These are phyloP conservation scores for Calliphora vomitoria DNA, from an alignment of 2,888 invertebrate species.

Conservation along the genomic window DNA sequence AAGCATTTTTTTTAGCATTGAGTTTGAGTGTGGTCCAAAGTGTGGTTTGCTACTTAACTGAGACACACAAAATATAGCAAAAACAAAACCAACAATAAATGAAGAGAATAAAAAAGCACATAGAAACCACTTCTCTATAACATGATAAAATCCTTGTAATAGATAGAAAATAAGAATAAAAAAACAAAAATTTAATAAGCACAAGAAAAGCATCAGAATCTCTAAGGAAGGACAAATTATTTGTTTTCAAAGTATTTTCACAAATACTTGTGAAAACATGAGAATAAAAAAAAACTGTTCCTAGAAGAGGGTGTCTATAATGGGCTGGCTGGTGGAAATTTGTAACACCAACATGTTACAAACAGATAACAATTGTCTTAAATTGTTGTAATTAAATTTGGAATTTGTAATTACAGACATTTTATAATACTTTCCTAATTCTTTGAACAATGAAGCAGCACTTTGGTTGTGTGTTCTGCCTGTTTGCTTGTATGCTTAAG, in stretches of 20 bases:
- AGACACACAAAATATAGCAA: background rate
- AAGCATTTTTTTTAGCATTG: background rate
- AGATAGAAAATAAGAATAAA: constrained; percentile 14
- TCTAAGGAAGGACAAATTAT: constrained; percentile 26
- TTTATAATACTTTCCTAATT: constrained; percentile 50
- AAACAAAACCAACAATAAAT: constrained; percentile 3
- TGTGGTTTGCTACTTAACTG: constrained; percentile 49
- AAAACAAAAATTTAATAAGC: constrained; percentile 31
- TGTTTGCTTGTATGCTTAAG: background rate
- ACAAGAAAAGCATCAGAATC: constrained; percentile 10
- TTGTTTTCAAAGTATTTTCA: constrained; percentile 23
- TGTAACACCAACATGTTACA: constrained; percentile 52
- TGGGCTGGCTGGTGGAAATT: constrained; percentile 18
- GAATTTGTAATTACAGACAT: constrained; percentile 63
- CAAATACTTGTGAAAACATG: constrained; percentile 39
- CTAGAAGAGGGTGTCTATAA: background rate
- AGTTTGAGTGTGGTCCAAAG: constrained; percentile 37
- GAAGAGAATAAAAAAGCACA: background rate
- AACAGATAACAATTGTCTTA: constrained; percentile 67
- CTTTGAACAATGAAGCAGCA: constrained; percentile 28
- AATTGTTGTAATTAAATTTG: constrained; percentile 69
- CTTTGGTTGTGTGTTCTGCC: background rate
- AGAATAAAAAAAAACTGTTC: background rate
- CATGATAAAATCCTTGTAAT: constrained; percentile 29
- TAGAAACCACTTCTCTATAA: constrained; percentile 11